Percentiles rank a stretch among this genome's conserved stretches.
These are phyloP conservation scores for Tenthredo scrophulariae DNA, from an alignment of 2,888 invertebrate species.

Conservation along the genomic window DNA sequence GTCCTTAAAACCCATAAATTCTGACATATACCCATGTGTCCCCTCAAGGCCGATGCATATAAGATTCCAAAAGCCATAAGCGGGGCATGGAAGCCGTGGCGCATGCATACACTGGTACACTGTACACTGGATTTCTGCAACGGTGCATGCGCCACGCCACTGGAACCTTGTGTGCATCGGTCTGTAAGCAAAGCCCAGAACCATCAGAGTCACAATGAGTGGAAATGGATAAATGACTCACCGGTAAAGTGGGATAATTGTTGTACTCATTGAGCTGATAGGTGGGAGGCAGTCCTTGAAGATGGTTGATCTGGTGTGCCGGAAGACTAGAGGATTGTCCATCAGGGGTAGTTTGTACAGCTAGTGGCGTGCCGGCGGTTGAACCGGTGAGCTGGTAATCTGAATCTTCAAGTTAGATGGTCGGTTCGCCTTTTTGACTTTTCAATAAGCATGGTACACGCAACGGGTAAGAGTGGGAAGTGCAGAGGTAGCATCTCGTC, in stretches of 20 bases:
- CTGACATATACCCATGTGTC: background rate
- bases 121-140: background rate
- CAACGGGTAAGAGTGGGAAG: too few relatives aligned
- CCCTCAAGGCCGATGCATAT: background rate
- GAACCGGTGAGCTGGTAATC: constrained; percentile 86
- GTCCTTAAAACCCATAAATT: background rate
- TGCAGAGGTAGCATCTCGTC: background rate
- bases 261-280: constrained; percentile 75
- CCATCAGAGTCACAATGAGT: background rate
- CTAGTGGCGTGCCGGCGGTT: constrained; percentile 85
- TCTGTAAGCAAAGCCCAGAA: background rate
- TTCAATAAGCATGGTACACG: constrained; percentile 46
- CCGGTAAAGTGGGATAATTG: constrained; percentile 76
- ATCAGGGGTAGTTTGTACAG: constrained; percentile 77
- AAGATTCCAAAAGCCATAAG: background rate
- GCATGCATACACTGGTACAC: too few relatives aligned
- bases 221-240: constrained; percentile 62
- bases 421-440: constrained; percentile 64
- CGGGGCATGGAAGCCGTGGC: background rate
- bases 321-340: constrained; percentile 58
- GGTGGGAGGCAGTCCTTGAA: constrained; percentile 70
- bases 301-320: constrained; percentile 73
- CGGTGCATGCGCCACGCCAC: background rate
- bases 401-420: constrained; percentile 80
- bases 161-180: background rate